These are phyloP conservation scores for Orthosia incerta DNA, from an alignment of 2,888 invertebrate species.

Conservation along the genomic window DNA sequence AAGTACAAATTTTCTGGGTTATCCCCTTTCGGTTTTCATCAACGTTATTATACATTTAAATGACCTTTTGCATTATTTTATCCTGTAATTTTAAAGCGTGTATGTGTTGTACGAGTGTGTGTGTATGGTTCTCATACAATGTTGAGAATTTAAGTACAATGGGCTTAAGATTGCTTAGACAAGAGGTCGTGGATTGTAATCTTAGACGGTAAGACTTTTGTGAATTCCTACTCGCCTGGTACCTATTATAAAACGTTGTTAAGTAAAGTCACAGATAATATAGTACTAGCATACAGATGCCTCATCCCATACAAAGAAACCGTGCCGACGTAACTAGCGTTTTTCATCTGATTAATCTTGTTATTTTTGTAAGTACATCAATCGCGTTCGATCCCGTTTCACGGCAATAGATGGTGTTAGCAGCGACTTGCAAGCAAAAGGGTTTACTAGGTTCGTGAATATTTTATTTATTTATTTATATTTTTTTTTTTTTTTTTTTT, in stretches of 20 bases:
- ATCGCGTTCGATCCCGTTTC: no score
- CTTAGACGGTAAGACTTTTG: conserved; percentile 2
- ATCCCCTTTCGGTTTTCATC: conserved; percentile 66
- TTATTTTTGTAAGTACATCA: no score
- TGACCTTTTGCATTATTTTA: conserved; percentile 22
- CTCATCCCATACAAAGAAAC: no score
- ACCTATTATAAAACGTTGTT: neutral
- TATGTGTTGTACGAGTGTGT: conserved; percentile 27
- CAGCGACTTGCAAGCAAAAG: no score
- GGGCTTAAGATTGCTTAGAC: conserved; percentile 8
- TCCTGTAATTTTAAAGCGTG: conserved; percentile 47
- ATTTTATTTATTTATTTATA: no score
- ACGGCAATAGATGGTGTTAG: no score
- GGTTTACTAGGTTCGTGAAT: no score
- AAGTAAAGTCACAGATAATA: no score
- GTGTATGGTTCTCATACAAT: conserved; percentile 34
- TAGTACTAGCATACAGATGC: no score
- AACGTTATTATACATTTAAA: conserved; percentile 67
- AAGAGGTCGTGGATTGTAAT: conserved; percentile 9
- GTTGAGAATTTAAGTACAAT: conserved; percentile 47
- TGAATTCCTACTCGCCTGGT: neutral
- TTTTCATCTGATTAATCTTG: no score
- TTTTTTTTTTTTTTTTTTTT: no score
- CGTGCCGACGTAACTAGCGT: no score
- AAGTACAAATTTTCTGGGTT: conserved; percentile 71